phyloP scores from a whole-genome alignment of 2,888 invertebrate species.

The Physocephala rufipes region DNA sequence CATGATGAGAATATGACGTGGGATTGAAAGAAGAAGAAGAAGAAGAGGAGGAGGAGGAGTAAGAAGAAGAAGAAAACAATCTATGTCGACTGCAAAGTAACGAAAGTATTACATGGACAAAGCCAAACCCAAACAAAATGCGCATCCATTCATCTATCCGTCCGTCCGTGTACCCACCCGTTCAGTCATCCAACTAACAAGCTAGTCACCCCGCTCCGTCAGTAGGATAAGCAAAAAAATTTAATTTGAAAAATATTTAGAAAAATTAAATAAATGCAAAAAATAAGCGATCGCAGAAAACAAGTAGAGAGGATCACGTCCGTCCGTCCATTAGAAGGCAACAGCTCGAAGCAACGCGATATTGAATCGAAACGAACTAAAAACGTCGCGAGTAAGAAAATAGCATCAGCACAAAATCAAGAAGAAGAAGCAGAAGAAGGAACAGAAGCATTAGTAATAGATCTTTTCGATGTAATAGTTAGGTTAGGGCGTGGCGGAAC shows the following conservation, averaged over 20 bases:
- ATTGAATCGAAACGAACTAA: conserved; percentile 17
- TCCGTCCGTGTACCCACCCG: background rate
- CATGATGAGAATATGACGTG: too few relatives aligned
- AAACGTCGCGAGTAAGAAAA: conserved; percentile 18
- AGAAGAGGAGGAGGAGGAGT: background rate
- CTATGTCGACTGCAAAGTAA: conserved; percentile 20
- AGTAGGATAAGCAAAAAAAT: conserved; percentile 25
- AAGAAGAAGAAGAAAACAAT: background rate
- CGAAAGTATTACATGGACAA: conserved; percentile 31
- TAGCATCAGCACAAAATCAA: conserved; percentile 11
- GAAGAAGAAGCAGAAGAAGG: background rate
- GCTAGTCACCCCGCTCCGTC: background rate
- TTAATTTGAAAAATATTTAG: background rate
- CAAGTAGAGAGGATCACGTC: conserved; percentile 1
- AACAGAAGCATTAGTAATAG: background rate
- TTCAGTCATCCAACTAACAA: background rate
- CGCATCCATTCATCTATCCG: background rate
- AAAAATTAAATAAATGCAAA: conserved; percentile 1
- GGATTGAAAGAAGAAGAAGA: background rate
- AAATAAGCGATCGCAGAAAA: background rate
- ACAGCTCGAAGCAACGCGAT: background rate
- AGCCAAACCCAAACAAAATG: conserved; percentile 10
- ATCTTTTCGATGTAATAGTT: too few relatives aligned
- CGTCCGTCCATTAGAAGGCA: too few relatives aligned
- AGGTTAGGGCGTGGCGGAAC: too few relatives aligned